Base-by-base conservation (phyloP, 2,113 vertebrate species). In the Thalassoma bifasciatum region DNA sequence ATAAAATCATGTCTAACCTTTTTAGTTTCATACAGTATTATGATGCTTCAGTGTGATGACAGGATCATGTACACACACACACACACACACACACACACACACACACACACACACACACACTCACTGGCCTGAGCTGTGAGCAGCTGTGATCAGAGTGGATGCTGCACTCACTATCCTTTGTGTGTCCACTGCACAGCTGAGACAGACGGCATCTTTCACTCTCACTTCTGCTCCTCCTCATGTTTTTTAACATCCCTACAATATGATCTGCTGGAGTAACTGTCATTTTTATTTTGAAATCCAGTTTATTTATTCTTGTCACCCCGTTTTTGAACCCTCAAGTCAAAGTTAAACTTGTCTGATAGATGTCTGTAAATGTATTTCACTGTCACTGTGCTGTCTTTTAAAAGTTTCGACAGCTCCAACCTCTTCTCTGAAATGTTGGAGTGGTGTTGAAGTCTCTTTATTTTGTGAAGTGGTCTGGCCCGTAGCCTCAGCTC, bases 101-200 rank as follows among this genome's bases (percentile, higher is more conserved):
- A n/a, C n/a, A n/a, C n/a, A n/a, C n/a, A n/a, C n/a, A n/a, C n/a
- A n/a, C n/a, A n/a, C n/a, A n/a, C n/a, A n/a, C n/a, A n/a, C n/a
- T n/a, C n/a, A n/a, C n/a, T n/a, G 8, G 17, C 46, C n/a, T 10
- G 44, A 50, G 26, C 62, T 13, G 50, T 30, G 38, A 47, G 57
- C 58, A 53, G 49, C 69, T 53, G 58, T 7, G 49, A 23, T n/a
- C 24, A 21, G 70, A 63, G 58, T 19, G 9, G 24, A 17, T 10
- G 37, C 49, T n/a, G 59, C 37, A 1, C 23, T 37, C 38, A 8
- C 51, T 1, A n/a, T 34, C 57, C 47, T 42, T 47, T 2, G 8
- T 11, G 56, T 1, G 47, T 71, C 56, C 46, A 21, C 17, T 8
- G 47, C 34, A 21, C 68, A 71, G 68, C 68, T 71, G 68, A 71